These are phyloP conservation scores for Morpho deidamia DNA, from an alignment of 2,888 invertebrate species.

Conservation along the genomic window DNA sequence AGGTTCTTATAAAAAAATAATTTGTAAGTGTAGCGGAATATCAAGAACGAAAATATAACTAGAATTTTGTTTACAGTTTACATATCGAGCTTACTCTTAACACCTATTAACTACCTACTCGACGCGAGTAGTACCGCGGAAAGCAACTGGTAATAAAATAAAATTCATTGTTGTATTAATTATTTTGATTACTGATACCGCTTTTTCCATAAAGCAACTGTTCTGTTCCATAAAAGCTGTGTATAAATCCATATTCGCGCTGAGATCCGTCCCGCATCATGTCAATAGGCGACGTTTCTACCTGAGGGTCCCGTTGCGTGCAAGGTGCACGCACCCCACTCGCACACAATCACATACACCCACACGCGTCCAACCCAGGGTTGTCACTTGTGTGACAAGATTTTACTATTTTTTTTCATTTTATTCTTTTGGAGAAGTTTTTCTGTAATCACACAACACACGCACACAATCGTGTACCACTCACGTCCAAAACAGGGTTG, in stretches of 20 bases:
- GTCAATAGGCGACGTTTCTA: constrained; percentile 60
- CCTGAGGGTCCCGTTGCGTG: constrained; percentile 75
- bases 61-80: too few relatives aligned
- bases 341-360: constrained; percentile 35
- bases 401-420: constrained; percentile 11
- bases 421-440: background rate
- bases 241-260: constrained; percentile 54
- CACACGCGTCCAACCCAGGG: constrained; percentile 13
- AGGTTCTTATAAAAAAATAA: too few relatives aligned
- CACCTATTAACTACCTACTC: too few relatives aligned
- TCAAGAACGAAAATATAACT: too few relatives aligned
- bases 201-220: constrained; percentile 27
- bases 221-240: constrained; percentile 14
- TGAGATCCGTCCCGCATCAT: constrained; percentile 60
- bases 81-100: too few relatives aligned
- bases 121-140: too few relatives aligned
- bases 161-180: background rate
- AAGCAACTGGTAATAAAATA: background rate
- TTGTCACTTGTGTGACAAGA: constrained; percentile 20
- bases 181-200: constrained; percentile 13
- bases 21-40: too few relatives aligned
- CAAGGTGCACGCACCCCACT: constrained; percentile 57
- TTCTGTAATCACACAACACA: too few relatives aligned
- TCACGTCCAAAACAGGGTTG: too few relatives aligned
- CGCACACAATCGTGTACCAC: too few relatives aligned